phyloP scores from a whole-genome alignment of 2,888 invertebrate species.

The Drosophila cracens region DNA sequence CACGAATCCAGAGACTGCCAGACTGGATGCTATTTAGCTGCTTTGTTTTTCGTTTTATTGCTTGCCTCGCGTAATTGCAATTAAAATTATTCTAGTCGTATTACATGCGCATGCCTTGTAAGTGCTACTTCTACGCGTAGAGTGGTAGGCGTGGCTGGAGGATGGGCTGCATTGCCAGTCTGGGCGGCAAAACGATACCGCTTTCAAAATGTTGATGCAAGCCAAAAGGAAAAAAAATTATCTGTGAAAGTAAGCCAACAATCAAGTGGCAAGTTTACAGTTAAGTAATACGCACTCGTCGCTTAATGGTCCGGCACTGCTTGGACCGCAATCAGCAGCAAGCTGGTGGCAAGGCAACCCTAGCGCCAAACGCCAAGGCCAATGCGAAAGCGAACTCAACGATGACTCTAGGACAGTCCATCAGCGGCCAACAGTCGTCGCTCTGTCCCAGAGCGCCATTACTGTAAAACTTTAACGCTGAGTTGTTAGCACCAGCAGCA shows the following conservation, averaged over 20 bases:
- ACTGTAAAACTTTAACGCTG: slow-evolving; percentile 80
- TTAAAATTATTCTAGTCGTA: slow-evolving; percentile 73
- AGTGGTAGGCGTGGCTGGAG: not conserved
- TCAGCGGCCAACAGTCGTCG: slow-evolving; percentile 53
- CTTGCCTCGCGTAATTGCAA: slow-evolving; percentile 70
- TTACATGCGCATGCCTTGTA: slow-evolving; percentile 30
- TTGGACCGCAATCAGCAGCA: slow-evolving; percentile 40
- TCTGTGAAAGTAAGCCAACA: slow-evolving; percentile 26
- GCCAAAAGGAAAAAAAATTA: not conserved
- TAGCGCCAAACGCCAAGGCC: slow-evolving; percentile 4
- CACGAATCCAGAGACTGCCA: slow-evolving; percentile 14
- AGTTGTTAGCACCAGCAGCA: slow-evolving; percentile 63
- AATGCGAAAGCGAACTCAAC: not conserved
- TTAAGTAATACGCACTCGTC: slow-evolving; percentile 76
- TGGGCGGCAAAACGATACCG: slow-evolving; percentile 25
- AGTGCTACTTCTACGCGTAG: slow-evolving; percentile 9
- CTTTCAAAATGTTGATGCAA: not conserved
- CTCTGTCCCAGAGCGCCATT: slow-evolving; percentile 74
- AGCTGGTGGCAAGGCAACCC: slow-evolving; percentile 3
- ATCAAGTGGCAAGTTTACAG: slow-evolving; percentile 68
- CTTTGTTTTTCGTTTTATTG: slow-evolving; percentile 9
- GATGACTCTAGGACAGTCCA: slow-evolving; percentile 63
- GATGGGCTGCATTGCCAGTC: not conserved
- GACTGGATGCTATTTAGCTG: slow-evolving; percentile 55
- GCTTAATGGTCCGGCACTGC: slow-evolving; percentile 69